Percentiles rank a stretch among this genome's conserved stretches.
These are phyloP conservation scores for Aphidius colemani DNA, from an alignment of 2,888 invertebrate genomes.

Conservation along the genomic window DNA sequence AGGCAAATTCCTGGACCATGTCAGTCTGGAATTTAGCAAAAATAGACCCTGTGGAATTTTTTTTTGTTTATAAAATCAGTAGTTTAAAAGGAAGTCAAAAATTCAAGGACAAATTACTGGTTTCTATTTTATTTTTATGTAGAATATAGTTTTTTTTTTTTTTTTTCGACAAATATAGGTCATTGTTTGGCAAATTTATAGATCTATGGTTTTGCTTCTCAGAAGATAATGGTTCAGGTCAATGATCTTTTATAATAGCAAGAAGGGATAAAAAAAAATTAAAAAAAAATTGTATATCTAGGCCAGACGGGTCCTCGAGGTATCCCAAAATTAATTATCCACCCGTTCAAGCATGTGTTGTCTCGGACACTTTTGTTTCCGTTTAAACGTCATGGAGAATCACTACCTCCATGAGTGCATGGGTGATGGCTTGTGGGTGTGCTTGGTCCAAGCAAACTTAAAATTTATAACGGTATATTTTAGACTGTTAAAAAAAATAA, in stretches of 20 bases:
- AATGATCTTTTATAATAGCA: slow-evolving; percentile 11
- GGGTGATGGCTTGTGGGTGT: neutral
- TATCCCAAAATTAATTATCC: slow-evolving; percentile 27
- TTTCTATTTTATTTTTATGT: neutral
- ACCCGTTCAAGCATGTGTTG: slow-evolving; percentile 10
- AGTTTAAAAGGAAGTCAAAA: neutral
- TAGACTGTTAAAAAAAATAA: neutral
- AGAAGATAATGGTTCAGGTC: neutral
- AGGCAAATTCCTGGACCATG: slow-evolving; percentile 24
- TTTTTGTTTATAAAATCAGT: neutral
- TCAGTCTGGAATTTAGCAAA: slow-evolving; percentile 24
- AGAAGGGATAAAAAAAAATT: neutral
- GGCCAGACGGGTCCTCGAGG: slow-evolving; percentile 27
- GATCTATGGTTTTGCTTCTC: slow-evolving; percentile 2
- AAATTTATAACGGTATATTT: slow-evolving; percentile 21
- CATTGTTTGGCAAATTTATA: too few relatives aligned
- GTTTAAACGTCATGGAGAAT: slow-evolving; percentile 15
- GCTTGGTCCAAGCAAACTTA: neutral
- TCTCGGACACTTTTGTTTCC: slow-evolving; percentile 25
- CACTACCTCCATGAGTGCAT: slow-evolving; percentile 18
- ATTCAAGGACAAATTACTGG: slow-evolving; percentile 16
- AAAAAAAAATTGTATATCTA: slow-evolving; percentile 18
- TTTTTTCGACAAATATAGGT: too few relatives aligned
- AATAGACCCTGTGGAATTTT: slow-evolving; percentile 17
- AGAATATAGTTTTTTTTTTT: too few relatives aligned